phyloP scores from a whole-genome alignment of 2,797 vertebrate species.

The Hephaestus fuliginosus region DNA sequence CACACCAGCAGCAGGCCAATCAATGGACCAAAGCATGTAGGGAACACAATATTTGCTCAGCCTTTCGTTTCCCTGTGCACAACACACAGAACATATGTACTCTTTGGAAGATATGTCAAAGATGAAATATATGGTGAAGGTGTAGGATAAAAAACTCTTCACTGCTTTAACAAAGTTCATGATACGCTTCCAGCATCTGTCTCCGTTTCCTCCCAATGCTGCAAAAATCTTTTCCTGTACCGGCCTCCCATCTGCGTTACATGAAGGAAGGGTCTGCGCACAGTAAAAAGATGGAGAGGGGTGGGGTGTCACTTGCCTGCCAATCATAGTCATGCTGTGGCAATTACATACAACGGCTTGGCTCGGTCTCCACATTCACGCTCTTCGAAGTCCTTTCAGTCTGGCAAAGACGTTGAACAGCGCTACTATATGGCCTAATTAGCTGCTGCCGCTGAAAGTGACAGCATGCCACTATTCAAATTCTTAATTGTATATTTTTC shows the following conservation, averaged over 20 bases:
- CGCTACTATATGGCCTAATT: conserved; percentile 13
- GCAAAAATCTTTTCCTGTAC: conserved; percentile 15
- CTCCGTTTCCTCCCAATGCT: neutral
- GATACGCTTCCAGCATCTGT: neutral
- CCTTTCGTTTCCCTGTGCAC: conserved; percentile 1
- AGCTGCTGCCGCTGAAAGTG: conserved; percentile 23
- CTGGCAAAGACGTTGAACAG: conserved; percentile 26
- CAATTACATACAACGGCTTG: conserved; percentile 24
- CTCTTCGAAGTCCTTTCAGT: neutral
- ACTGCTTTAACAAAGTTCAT: conserved; percentile 2
- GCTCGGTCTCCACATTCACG: neutral
- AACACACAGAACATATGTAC: conserved; percentile 10
- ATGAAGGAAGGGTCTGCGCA: conserved; percentile 18
- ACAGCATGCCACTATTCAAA: conserved; percentile 7
- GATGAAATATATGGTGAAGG: neutral
- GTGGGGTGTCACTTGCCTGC: neutral
- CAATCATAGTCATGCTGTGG: conserved; percentile 16
- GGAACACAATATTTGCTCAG: neutral
- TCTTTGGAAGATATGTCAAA: neutral
- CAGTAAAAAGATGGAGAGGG: neutral
- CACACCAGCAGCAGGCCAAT: conserved; percentile 16
- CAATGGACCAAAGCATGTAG: conserved; percentile 14
- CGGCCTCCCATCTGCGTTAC: conserved; percentile 9
- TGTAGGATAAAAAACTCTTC: neutral
- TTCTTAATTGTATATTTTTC: conserved; percentile 15